Evolutionary conservation across 2,797 vertebrate genomes (phyloP).

Genomic region (Microctenopoma stevenorrisi): DNA sequence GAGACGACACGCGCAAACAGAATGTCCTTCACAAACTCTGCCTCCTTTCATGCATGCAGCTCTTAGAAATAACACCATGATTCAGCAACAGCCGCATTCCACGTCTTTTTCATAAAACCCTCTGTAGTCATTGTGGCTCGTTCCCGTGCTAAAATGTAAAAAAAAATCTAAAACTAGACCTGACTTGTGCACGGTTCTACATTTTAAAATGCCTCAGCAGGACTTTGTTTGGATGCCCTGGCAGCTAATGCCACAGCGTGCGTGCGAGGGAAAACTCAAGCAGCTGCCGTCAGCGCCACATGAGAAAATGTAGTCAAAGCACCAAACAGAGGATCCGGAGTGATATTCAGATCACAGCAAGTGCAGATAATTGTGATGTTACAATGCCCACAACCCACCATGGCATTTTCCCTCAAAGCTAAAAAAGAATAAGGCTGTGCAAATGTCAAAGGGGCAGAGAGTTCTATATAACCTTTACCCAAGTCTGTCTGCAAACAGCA

Average conservation of each 20-base stretch:
- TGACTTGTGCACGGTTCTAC: constrained; percentile 5
- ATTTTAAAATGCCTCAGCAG: constrained; percentile 22
- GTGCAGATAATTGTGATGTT: constrained; percentile 27
- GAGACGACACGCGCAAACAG: constrained; percentile 26
- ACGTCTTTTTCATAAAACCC: constrained; percentile 1
- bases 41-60: constrained; percentile 19
- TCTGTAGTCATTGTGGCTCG: not conserved
- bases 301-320: constrained; percentile 8
- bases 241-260: constrained; percentile 21
- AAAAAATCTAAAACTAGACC: not conserved
- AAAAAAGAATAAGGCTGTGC: constrained; percentile 9
- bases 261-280: not conserved
- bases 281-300: constrained; percentile 6
- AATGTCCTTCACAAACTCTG: constrained; percentile 56
- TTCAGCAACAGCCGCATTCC: constrained; percentile 15
- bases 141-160: not conserved
- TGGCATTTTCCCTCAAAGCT: constrained; percentile 43
- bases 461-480: constrained; percentile 46
- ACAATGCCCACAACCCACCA: constrained; percentile 35
- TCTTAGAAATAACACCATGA: constrained; percentile 13
- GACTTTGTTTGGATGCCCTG: constrained; percentile 4
- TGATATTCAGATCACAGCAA: constrained; percentile 40
- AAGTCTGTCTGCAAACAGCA: constrained; percentile 32
- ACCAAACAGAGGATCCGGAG: not conserved
- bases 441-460: constrained; percentile 47